Conservation (phyloP, 2,888 invertebrate species). For the Tryphoninae sp. region DNA sequence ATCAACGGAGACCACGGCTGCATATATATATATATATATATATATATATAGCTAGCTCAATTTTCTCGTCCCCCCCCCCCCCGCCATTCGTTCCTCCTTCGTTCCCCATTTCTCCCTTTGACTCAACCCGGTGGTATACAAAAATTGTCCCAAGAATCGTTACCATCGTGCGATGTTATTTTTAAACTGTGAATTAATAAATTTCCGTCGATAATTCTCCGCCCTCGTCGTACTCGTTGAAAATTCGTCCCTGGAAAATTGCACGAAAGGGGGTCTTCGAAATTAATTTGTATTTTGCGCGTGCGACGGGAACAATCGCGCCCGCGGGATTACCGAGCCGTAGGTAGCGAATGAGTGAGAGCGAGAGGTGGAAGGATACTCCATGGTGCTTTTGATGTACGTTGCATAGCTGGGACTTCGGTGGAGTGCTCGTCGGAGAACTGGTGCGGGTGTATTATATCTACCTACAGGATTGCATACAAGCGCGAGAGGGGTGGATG, state of each 20-base stretch:
- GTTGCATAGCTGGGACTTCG: slow-evolving; percentile 46
- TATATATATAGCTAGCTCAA: slow-evolving; percentile 24
- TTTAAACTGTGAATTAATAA: background rate
- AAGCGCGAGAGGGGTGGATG: background rate
- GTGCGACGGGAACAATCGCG: slow-evolving; percentile 48
- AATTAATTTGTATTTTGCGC: slow-evolving; percentile 63
- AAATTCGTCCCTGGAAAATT: slow-evolving; percentile 47
- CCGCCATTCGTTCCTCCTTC: background rate
- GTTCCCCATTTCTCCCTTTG: background rate
- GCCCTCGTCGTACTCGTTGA: background rate
- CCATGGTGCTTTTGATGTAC: slow-evolving; percentile 57
- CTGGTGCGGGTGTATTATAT: slow-evolving; percentile 35
- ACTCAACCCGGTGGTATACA: background rate
- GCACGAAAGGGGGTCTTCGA: slow-evolving; percentile 44
- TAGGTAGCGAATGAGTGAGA: slow-evolving; percentile 32
- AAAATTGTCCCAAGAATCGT: background rate
- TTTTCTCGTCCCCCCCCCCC: slow-evolving; percentile 31
- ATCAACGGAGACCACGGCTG: slow-evolving; percentile 21
- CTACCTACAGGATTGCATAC: slow-evolving; percentile 21
- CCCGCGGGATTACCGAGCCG: slow-evolving; percentile 61
- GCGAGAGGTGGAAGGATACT: slow-evolving; percentile 28
- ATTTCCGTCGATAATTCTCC: background rate
- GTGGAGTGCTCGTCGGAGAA: slow-evolving; percentile 16
- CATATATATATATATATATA: background rate
- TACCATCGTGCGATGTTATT: background rate